These are phyloP conservation scores for Corythucha ciliata DNA, from an alignment of 2,888 invertebrate species.

Conservation along the genomic window DNA sequence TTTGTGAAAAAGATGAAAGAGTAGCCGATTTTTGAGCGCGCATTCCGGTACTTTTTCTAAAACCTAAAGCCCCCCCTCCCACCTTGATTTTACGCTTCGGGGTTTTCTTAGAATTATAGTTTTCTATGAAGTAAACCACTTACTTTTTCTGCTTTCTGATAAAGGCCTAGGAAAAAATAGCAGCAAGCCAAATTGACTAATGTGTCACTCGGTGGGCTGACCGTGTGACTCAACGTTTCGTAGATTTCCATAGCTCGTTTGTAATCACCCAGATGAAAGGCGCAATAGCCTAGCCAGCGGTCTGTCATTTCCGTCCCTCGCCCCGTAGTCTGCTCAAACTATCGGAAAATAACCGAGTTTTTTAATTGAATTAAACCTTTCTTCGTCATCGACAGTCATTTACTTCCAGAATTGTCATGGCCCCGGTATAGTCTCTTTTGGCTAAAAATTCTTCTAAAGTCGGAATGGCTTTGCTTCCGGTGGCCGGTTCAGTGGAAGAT, in stretches of 20 bases:
- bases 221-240: constrained; percentile 47
- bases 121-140: neutral
- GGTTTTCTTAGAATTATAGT: neutral
- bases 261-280: constrained; percentile 93
- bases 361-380: constrained; percentile 7
- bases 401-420: constrained; percentile 80
- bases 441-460: constrained; percentile 82
- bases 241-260: constrained; percentile 61
- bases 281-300: constrained; percentile 89
- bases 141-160: constrained; percentile 57
- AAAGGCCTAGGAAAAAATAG: constrained; percentile 88
- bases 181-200: constrained; percentile 81
- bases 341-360: too few species aligned
- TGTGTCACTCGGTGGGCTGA: constrained; percentile 52
- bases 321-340: constrained; percentile 36
- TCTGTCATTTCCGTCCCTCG: constrained; percentile 45
- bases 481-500: constrained; percentile 38
- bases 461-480: constrained; percentile 42
- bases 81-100: too few species aligned
- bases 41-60: constrained; percentile 55
- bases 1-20: constrained; percentile 91
- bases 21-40: constrained; percentile 63
- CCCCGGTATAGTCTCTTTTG: constrained; percentile 88
- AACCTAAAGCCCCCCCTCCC: constrained; percentile 37
- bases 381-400: too few species aligned